Evolutionary conservation across 2,797 vertebrate genomes (phyloP), one percentile per base, ranked within the genome.

Genomic region (Spinus olivaceus): DNA sequence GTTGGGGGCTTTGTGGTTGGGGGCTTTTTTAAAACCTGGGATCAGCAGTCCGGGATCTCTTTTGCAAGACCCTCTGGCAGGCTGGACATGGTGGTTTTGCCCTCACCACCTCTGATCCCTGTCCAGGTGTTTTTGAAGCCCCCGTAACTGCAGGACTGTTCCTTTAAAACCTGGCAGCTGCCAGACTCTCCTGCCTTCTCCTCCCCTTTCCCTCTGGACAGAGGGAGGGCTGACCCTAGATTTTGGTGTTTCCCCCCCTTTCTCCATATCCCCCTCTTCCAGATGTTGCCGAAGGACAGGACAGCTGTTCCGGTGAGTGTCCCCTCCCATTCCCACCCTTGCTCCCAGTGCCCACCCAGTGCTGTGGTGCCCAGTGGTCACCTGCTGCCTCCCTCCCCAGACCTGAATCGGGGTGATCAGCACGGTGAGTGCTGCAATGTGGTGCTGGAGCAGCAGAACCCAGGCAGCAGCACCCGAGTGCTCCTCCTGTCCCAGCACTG

Each of bases 391-490:
- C 66, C 16, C 6, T 82, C 10, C 65, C 23, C 82, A 95, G 96
- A 0, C 10, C 37, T 88, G 67, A 1, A 0, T 1, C 28, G 33
- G 8, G 82, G 90, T 12, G 93, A 95, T 4, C 3, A 6, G 16
- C 8, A 3, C 53, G 7, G 0, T 1, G 2, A 1, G 10, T 96
- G 92, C 88, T 96, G 94, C 18, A 2, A n/a, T 2, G 0, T 1
- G 14, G 5, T 0, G 1, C 46, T 33, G 54, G 12, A 65, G 13
- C 9, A 1, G 6, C 59, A 56, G 49, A 23, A 44, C 4, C 2
- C 0, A 3, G 21, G 3, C 1, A 1, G 33, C 0, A 7, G 15
- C 28, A 16, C 1, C 2, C 1, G 0, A 16, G 17, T 6, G 32
- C 57, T 8, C 0, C 17, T 0, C 27, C 4, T 66, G 51, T 19